A percentile compares a stretch with the other conserved stretches of the same genome.
Evolutionary conservation across 2,797 vertebrate genomes (phyloP).

Genomic region (Rhinella marina): DNA sequence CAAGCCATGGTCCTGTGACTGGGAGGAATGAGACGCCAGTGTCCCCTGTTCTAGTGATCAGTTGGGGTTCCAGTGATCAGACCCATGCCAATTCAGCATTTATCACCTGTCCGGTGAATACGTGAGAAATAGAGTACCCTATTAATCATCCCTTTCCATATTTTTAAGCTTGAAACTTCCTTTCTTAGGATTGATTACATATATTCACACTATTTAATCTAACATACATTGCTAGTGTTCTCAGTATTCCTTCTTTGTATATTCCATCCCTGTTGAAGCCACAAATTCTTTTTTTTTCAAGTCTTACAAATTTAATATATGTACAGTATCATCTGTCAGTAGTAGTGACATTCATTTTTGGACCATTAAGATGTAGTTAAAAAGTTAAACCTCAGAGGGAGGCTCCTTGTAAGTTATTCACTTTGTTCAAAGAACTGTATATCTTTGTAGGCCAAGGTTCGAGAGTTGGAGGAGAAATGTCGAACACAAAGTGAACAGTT

Average conservation of each 20-base stretch:
- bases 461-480: conserved; percentile 96
- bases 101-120: no score
- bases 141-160: background rate
- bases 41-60: no score
- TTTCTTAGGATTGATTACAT: background rate
- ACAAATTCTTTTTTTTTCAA: no score
- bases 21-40: no score
- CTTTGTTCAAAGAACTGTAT: background rate
- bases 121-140: no score
- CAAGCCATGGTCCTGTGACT: no score
- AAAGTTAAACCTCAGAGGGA: background rate
- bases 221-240: background rate
- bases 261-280: background rate
- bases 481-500: conserved; percentile 95
- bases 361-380: background rate
- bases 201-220: background rate
- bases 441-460: conserved; percentile 88
- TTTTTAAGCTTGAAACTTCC: background rate
- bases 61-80: no score
- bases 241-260: background rate
- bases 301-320: background rate
- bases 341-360: background rate
- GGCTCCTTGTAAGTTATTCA: background rate
- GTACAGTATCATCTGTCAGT: background rate
- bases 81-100: no score